Evolutionary conservation across 2,797 vertebrate species (phyloP), one percentile per base, ranked within the genome.

Genomic region (Eupleurogrammus muticus): DNA sequence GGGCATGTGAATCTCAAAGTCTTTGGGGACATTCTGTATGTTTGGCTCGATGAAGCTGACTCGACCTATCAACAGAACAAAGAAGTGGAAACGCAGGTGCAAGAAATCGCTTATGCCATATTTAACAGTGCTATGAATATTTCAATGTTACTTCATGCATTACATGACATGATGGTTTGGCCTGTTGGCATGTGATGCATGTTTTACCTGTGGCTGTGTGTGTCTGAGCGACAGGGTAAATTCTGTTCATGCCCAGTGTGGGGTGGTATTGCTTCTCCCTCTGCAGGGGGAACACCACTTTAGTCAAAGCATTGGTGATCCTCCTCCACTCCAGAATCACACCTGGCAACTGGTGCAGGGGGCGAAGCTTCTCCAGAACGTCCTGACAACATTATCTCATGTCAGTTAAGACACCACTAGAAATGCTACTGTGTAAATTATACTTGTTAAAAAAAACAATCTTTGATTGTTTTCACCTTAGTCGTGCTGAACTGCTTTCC

Each of bases 21-120:
- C 97, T 93, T 96, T 98, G 46, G 97, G 98, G 23, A 99, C 96
- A 1, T 97, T 99, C 92, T 99, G 97, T 86, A 99, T 95, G 89
- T 99, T 99, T 70, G 98, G 97, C 77, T 99, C 98, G 24, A 72
- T 95, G 84, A 99, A 99, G 83, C 94, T 96, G 77, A 99, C 94
- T 73, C 98, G 92, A 52, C 98, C 98, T 99, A 53, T 59, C 9
- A 71, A 52, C n/a, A 74, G 23, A 76, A 80, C 21, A 11, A n/a
- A 68, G 9, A 11, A 0, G 12, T 9, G 28, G 83, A 9, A 80
- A 12, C 46, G 3, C 19, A 38, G 14, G 14, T 42, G 16, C 14
- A 42, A 42, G 35, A 21, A 32, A 35, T 1, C 13, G 48, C 7
- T 17, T 44, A 64, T 5, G 11, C 20, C 20, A 21, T 23, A 50